Conservation (phyloP, 2,888 invertebrate species). For the Artemia sp. region DNA sequence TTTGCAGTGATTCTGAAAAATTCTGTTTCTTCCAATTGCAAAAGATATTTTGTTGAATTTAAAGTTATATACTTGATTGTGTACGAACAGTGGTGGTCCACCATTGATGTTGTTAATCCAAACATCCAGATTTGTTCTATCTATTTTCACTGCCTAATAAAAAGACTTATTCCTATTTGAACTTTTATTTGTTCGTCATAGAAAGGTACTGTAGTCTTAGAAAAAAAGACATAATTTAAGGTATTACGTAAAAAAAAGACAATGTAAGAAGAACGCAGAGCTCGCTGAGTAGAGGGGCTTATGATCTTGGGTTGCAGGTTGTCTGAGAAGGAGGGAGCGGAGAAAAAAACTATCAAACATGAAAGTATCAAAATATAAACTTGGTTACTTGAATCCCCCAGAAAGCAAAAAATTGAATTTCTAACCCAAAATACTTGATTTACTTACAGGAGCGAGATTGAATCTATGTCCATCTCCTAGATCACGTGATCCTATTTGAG, state of each 20-base stretch:
- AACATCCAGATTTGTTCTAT: too few species aligned
- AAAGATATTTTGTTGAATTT: too few species aligned
- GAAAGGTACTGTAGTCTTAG: too few species aligned
- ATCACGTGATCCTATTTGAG: conserved; percentile 83
- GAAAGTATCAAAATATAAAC: too few species aligned
- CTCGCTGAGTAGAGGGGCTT: not conserved
- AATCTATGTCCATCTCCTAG: conserved; percentile 70
- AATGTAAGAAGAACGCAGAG: not conserved
- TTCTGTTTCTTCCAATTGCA: too few species aligned
- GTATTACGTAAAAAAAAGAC: not conserved
- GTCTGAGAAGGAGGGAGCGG: not conserved
- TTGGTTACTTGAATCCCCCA: not conserved
- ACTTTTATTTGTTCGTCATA: too few species aligned
- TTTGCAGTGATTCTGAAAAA: too few species aligned
- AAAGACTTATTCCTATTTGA: too few species aligned
- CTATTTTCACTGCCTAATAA: too few species aligned
- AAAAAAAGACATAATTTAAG: not conserved
- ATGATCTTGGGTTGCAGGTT: not conserved
- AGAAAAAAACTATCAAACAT: not conserved
- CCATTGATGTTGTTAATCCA: too few species aligned
- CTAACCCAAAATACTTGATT: not conserved
- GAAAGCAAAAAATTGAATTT: not conserved
- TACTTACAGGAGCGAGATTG: conserved; percentile 48
- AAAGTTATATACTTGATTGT: too few species aligned
- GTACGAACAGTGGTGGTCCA: too few species aligned